Evolutionary conservation across 2,888 invertebrate species (phyloP).

Genomic region (Erynnis tages): DNA sequence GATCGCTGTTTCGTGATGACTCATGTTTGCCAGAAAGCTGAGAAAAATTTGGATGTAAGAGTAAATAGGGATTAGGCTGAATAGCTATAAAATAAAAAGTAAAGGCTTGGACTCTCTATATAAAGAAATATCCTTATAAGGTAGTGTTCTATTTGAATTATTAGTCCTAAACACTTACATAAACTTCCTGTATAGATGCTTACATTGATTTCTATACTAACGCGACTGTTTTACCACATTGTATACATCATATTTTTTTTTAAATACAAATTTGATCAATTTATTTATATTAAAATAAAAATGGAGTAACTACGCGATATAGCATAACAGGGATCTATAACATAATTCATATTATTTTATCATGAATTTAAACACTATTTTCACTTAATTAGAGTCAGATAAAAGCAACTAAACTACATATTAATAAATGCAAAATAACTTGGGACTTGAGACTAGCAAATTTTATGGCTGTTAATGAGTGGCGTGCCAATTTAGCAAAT

Average conservation of each 20-base stretch:
- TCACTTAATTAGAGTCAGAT: conserved; percentile 61
- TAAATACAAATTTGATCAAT: conserved; percentile 17
- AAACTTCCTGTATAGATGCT: conserved; percentile 23
- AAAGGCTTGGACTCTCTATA: no score
- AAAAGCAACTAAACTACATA: conserved; percentile 53
- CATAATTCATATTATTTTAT: conserved; percentile 10
- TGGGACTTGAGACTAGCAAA: conserved; percentile 45
- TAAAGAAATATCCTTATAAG: no score
- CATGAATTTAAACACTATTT: conserved; percentile 18
- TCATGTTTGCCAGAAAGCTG: no score
- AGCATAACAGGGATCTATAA: conserved; percentile 12
- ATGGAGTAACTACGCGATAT: conserved; percentile 10
- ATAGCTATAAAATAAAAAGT: no score
- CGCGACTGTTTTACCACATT: conserved; percentile 14
- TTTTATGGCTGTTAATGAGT: conserved; percentile 30
- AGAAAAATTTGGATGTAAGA: no score
- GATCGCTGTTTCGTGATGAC: no score
- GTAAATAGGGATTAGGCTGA: no score
- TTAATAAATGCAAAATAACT: conserved; percentile 64
- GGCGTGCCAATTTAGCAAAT: no score
- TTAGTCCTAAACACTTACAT: conserved; percentile 7
- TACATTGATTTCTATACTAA: conserved; percentile 16
- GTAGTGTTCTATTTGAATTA: conserved; percentile 4
- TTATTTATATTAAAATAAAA: conserved; percentile 8
- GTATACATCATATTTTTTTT: conserved; percentile 9